Evolutionary conservation across 2,888 invertebrate genomes (phyloP).

Genomic region (Drosophila dives): DNA sequence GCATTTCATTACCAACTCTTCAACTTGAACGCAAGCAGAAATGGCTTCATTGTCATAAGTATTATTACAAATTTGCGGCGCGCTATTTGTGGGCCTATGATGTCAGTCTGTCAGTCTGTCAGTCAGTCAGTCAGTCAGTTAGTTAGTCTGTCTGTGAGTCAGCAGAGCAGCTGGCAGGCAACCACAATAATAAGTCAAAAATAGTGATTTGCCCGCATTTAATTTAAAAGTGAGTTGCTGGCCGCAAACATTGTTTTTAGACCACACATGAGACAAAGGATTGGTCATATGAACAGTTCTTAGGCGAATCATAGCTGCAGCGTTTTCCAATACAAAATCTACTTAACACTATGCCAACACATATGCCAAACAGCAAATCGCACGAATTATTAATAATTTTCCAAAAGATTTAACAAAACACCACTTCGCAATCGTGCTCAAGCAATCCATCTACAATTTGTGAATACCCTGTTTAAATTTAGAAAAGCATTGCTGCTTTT

Average conservation of each 20-base stretch:
- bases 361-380: conserved; percentile 53
- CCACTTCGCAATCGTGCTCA: conserved; percentile 33
- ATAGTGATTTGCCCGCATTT: conserved; percentile 47
- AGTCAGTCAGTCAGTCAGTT: conserved; percentile 3
- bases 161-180: neutral
- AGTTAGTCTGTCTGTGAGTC: neutral
- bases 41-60: conserved; percentile 64
- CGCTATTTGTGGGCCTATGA: conserved; percentile 66
- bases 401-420: conserved; percentile 67
- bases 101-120: conserved; percentile 50
- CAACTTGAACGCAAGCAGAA: conserved; percentile 45
- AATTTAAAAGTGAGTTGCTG: conserved; percentile 67
- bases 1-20: conserved; percentile 75
- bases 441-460: conserved; percentile 16
- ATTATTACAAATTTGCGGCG: conserved; percentile 40
- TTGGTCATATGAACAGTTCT: conserved; percentile 26
- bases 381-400: conserved; percentile 66
- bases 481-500: neutral
- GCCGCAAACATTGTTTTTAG: conserved; percentile 48
- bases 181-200: conserved; percentile 20
- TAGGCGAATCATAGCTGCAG: conserved; percentile 5
- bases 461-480: conserved; percentile 24
- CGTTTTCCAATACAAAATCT: conserved; percentile 39
- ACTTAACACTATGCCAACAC: conserved; percentile 68
- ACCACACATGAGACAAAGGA: conserved; percentile 60